Base-by-base conservation (phyloP, 2,888 invertebrate genomes). In the Smittia aterrima region DNA sequence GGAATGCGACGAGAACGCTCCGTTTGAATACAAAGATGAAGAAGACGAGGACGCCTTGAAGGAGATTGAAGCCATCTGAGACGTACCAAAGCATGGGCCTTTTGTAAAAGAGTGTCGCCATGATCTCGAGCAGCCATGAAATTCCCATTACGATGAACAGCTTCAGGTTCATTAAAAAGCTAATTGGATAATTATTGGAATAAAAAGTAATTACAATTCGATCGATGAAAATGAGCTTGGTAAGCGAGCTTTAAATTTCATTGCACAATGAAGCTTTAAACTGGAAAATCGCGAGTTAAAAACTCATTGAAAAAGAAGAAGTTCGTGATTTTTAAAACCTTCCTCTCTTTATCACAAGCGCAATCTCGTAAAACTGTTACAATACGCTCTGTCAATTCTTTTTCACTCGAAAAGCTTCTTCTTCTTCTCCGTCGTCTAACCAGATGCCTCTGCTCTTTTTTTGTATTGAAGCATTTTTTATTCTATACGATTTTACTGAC, bases 101-200 rank as follows among this genome's bases (percentile, higher is more conserved):
- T 75, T 87, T 85, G 78, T 86, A 81, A 47, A 83, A 80, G 25
- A 88, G 76, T 0, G 87, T 86, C 2, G 90, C 88, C 11, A 88
- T 79, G 3, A 90, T 82, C 80, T 92, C 92, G 64, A 89, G 84
- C 1, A 88, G 82, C 90, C 92, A 92, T 0, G 89, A 87, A 0
- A 91, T 87, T 0, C 92, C 92, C 92, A 92, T 92, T 64, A 92
- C 90, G 75, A 92, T 84, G 83, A 91, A 92, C 0, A 92, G 82
- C 79, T 92, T 92, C 0, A 89, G 84, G 75, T 90, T 90, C 84
- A 92, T 86, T 32, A 66, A 58, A 25, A 64, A 64, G 22, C n/a
- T 38, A 75, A 58, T 11, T 18, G 22, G 58, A 38, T 1, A n/a
- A n/a, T n/a, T n/a, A n/a, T n/a, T 9, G 54, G 41, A 18, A 58